Evolutionary conservation across 2,113 vertebrate genomes (phyloP).

Genomic region (Parus major): DNA sequence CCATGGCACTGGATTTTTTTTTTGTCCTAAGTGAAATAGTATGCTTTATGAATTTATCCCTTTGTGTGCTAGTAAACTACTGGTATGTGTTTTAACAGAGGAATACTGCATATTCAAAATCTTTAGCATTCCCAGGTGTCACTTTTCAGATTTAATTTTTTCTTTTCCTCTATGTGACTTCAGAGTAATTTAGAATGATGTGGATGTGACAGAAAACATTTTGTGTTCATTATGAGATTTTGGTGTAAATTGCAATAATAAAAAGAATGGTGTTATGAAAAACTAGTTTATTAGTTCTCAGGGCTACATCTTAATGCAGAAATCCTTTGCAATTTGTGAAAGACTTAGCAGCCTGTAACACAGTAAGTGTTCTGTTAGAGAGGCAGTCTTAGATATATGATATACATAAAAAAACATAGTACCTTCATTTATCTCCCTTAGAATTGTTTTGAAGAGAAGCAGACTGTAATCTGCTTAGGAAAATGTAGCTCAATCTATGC

Average conservation of each 20-base stretch:
- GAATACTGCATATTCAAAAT: background rate
- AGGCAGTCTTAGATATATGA: background rate
- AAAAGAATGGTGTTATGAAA: background rate
- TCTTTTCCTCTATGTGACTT: background rate
- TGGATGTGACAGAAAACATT: background rate
- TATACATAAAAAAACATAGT: background rate
- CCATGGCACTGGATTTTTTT: background rate
- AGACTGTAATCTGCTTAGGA: background rate
- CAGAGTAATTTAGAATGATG: background rate
- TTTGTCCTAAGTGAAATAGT: background rate
- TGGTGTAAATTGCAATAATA: background rate
- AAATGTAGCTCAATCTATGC: background rate
- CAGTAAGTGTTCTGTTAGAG: background rate
- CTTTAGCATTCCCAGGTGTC: background rate
- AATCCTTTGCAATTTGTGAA: background rate
- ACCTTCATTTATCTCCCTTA: background rate
- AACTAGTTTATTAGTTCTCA: background rate
- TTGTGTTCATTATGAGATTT: background rate
- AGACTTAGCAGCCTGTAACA: background rate
- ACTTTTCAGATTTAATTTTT: background rate
- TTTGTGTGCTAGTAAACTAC: background rate
- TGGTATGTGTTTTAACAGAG: accelerated
- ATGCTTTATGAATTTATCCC: background rate
- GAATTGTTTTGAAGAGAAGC: background rate
- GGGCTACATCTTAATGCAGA: too few species aligned